Evolutionary conservation across 2,888 invertebrate genomes (phyloP), one percentile per base, ranked within the genome.

Genomic region (Polydrusus cervinus): DNA sequence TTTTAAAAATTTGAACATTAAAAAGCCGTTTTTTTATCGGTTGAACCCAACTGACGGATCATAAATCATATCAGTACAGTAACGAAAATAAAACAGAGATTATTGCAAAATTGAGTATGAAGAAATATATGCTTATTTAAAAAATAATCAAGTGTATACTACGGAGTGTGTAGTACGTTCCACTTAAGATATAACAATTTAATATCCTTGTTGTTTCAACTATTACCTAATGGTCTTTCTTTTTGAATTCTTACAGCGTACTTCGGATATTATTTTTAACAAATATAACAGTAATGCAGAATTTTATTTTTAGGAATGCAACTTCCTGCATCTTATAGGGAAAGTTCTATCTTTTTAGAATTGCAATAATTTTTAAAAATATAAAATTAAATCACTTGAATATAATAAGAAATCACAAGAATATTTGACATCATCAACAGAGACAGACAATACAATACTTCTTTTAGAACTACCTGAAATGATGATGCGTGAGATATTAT

Each of bases 51-150:
- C 47, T 75, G 70, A 70, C 61, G 57, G 74, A 62, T 68, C 64
- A 68, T 14, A 64, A 25, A 16, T 65, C 69, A 38, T 66, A 75
- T 75, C 74, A 75, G 57, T 66, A 75, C 66, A 75, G 71, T 71
- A 75, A 67, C 61, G 71, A 71, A 67, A 75, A 71, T 70, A 75
- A 51, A 71, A 64, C 70, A 55, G 70, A 74, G 53, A 75, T 55
- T 55, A 67, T 75, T 75, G 75, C 71, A 71, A 75, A 75, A 75
- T 61, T 67, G 47, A 69, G 57, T 45, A 47, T 69, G 65, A 30
- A 40, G 16, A 60, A 60, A 55, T 20, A 34, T 62, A n/a, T 62
- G 25, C 10, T 43, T 62, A 6, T 62, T 45, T 38, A 49, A 51
- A 49, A 60, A 25, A 51, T 34, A 14, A 16, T 51, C 51, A 45